Percentiles rank a stretch among this genome's conserved stretches.
phyloP scores from a whole-genome alignment of 2,888 invertebrate genomes.

The Caenorhabditis sulstoni region DNA sequence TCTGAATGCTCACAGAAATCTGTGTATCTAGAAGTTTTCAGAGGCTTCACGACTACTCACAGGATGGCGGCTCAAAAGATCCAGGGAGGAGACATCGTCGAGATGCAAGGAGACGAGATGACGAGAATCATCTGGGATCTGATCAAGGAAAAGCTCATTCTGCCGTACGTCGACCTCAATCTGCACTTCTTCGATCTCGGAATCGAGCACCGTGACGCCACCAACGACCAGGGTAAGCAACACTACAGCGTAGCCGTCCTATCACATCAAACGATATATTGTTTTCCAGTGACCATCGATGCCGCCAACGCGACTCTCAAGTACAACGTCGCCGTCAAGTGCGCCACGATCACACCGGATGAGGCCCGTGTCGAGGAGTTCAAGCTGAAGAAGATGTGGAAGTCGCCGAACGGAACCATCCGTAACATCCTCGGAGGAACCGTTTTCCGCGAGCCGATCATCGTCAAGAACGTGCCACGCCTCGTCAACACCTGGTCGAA shows the following conservation, averaged over 20 bases:
- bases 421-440: constrained; percentile 84
- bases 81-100: constrained; percentile 81
- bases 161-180: constrained; percentile 96
- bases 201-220: constrained; percentile 94
- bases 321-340: constrained; percentile 98
- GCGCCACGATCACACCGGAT: constrained; percentile 97
- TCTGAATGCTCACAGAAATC: not conserved
- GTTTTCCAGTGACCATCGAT: constrained; percentile 89
- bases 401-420: constrained; percentile 84
- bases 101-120: constrained; percentile 83
- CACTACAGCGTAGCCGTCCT: not conserved
- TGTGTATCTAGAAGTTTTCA: constrained; percentile 26
- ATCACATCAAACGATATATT: not conserved
- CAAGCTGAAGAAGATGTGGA: constrained; percentile 84
- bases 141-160: constrained; percentile 95
- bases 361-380: constrained; percentile 91
- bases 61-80: constrained; percentile 71
- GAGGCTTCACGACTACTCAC: constrained; percentile 47
- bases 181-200: constrained; percentile 94
- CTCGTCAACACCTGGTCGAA: constrained; percentile 95
- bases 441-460: constrained; percentile 84
- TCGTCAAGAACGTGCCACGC: constrained; percentile 89
- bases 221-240: constrained; percentile 87
- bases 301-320: constrained; percentile 96
- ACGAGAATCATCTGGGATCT: constrained; percentile 95